Base-by-base conservation (phyloP, 2,888 invertebrate species). In the Drosophila nr. medialis region DNA sequence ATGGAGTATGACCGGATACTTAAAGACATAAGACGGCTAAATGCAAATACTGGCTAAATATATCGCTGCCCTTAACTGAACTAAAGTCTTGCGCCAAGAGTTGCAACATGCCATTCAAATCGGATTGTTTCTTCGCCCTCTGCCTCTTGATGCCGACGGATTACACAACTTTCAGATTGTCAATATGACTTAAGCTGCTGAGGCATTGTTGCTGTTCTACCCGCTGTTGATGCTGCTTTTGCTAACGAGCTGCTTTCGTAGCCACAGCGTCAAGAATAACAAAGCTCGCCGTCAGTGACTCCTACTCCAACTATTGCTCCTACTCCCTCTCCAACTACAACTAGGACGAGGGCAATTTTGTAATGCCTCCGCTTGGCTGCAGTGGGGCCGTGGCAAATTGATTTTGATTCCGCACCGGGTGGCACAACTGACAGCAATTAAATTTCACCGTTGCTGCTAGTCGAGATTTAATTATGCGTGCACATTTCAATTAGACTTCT, bases 1-100 rank as follows among this genome's bases (percentile, higher is more conserved):
- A 30, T 62, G 62, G 34, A 29, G 29, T 50, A 38, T 65, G 62
- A 55, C 45, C 32, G 53, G 40, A 75, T 56, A 66, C 59, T 81
- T 82, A 86, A 85, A 81, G 78, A 82, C 77, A 81, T 86, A 88
- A 89, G 83, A 74, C 76, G 67, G 79, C 78, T 88, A 69, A 73
- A 88, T 83, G 89, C 80, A 88, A 89, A 85, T 86, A 68, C 73
- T 81, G 73, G 65, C 71, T 69, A 82, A 89, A 88, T 80, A 86
- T 85, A 89, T 85, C 76, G 83, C 69, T 77, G 72, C 66, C 59
- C 64, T 56, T 42, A 70, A 61, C 74, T 34, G 40, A 69, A 61
- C 66, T 77, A 64, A 70, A 75, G 64, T 67, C 62, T 55, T 64
- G 40, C 65, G 54, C 40, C 65, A 67, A 69, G 15, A 29, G 56